A percentile compares a stretch with the other conserved stretches of the same genome.
These are phyloP conservation scores for Plemyria rubiginata DNA, from an alignment of 2,888 invertebrate genomes.

Conservation along the genomic window DNA sequence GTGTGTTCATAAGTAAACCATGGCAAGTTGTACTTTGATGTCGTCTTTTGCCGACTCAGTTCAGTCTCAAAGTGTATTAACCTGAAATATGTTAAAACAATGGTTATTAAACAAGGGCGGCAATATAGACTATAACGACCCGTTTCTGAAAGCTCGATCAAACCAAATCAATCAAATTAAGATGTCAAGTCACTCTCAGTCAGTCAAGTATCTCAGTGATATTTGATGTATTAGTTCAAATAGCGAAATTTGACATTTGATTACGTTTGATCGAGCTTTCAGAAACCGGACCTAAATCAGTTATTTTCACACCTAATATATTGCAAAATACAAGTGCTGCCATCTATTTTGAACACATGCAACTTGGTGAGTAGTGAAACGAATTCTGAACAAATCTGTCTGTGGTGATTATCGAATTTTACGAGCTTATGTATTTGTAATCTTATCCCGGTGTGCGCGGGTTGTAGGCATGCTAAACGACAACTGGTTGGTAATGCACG, in stretches of 20 bases:
- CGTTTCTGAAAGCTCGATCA: too few relatives aligned
- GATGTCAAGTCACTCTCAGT: too few relatives aligned
- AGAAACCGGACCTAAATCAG: too few relatives aligned
- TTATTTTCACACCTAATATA: not conserved
- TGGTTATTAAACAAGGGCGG: conserved; percentile 2
- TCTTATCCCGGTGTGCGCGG: conserved; percentile 74
- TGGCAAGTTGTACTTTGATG: not conserved
- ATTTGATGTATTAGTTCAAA: too few relatives aligned
- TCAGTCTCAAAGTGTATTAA: conserved; percentile 4
- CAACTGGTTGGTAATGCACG: conserved; percentile 73
- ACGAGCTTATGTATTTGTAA: conserved; percentile 74
- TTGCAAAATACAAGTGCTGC: not conserved
- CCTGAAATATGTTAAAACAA: conserved; percentile 19
- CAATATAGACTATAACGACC: too few relatives aligned
- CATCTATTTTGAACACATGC: conserved; percentile 6
- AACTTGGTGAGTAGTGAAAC: conserved; percentile 31
- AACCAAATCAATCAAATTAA: too few relatives aligned
- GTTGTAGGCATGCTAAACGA: conserved; percentile 32
- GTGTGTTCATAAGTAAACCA: conserved; percentile 1
- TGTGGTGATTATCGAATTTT: conserved; percentile 84
- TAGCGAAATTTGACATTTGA: too few relatives aligned
- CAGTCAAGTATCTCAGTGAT: too few relatives aligned
- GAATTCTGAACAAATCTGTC: conserved; percentile 65
- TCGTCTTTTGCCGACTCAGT: not conserved
- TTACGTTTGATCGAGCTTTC: too few relatives aligned